Evolutionary conservation across 2,888 invertebrate species (phyloP).

Genomic region (Cheilosia urbana): DNA sequence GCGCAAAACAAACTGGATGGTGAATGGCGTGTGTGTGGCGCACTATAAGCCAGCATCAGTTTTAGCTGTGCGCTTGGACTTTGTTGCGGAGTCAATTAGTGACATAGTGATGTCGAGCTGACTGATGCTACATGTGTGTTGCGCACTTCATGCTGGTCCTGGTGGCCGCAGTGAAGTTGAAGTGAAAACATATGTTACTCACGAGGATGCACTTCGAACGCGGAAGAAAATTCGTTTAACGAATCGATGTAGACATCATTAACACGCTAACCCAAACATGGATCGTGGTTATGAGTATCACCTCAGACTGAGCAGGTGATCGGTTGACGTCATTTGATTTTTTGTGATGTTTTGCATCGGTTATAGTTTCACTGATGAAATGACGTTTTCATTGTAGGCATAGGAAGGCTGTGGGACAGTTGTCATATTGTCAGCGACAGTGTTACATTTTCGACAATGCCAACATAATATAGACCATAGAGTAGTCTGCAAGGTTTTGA

Average conservation of each 20-base stretch:
- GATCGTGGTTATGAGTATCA: constrained; percentile 18
- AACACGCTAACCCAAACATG: constrained; percentile 29
- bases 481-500: too few species aligned
- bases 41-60: not conserved
- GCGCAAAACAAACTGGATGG: constrained; percentile 24
- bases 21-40: constrained; percentile 54
- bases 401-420: too few species aligned
- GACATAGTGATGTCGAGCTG: constrained; percentile 41
- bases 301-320: not conserved
- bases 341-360: not conserved
- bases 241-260: constrained; percentile 41
- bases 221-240: constrained; percentile 39
- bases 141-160: constrained; percentile 45
- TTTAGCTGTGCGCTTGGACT: constrained; percentile 12
- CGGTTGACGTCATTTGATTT: not conserved
- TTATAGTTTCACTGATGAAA: not conserved
- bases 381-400: too few species aligned
- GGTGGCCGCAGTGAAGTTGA: constrained; percentile 5
- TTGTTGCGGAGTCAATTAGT: constrained; percentile 71
- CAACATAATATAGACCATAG: too few species aligned
- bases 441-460: too few species aligned
- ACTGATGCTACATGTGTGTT: constrained; percentile 69
- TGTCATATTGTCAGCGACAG: too few species aligned
- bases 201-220: constrained; percentile 9
- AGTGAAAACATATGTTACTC: constrained; percentile 55